phyloP scores from a whole-genome alignment of 1,140 invertebrate genomes.

The Scaptomyza graminum region DNA sequence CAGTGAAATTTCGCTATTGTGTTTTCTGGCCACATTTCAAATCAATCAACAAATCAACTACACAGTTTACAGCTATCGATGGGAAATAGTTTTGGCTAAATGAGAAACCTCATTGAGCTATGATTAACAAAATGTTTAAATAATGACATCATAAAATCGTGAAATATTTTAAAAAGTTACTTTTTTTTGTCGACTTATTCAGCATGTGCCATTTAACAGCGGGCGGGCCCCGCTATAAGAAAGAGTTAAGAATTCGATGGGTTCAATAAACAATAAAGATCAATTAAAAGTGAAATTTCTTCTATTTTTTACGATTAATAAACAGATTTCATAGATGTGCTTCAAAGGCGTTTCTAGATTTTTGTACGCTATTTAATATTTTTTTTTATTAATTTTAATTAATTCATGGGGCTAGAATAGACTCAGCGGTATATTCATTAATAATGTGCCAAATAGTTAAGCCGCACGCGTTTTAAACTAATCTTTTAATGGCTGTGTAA shows the following conservation, averaged over 20 bases:
- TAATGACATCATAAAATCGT: slow-evolving; percentile 61
- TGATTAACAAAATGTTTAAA: slow-evolving; percentile 18
- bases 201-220: slow-evolving; percentile 50
- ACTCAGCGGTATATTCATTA: slow-evolving; percentile 51
- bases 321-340: slow-evolving; percentile 37
- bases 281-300: slow-evolving; percentile 67
- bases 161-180: not conserved
- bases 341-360: slow-evolving; percentile 20
- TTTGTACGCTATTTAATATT: slow-evolving; percentile 9
- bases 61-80: slow-evolving; percentile 30
- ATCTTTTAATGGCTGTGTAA: slow-evolving; percentile 63
- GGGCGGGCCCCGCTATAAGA: slow-evolving; percentile 37
- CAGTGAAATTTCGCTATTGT: slow-evolving; percentile 39
- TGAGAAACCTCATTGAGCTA: no score
- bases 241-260: slow-evolving; percentile 10
- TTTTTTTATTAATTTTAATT: slow-evolving; percentile 60
- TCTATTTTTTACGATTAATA: slow-evolving; percentile 32
- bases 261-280: slow-evolving; percentile 59
- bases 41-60: slow-evolving; percentile 46
- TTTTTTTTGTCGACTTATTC: slow-evolving; percentile 38
- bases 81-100: slow-evolving; percentile 47
- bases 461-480: slow-evolving; percentile 56
- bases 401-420: slow-evolving; percentile 31
- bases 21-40: slow-evolving; percentile 12
- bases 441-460: slow-evolving; percentile 49